Percentiles rank a stretch among this genome's conserved stretches.
phyloP scores from a whole-genome alignment of 2,113 vertebrate species.

The Stictonetta naevosa region DNA sequence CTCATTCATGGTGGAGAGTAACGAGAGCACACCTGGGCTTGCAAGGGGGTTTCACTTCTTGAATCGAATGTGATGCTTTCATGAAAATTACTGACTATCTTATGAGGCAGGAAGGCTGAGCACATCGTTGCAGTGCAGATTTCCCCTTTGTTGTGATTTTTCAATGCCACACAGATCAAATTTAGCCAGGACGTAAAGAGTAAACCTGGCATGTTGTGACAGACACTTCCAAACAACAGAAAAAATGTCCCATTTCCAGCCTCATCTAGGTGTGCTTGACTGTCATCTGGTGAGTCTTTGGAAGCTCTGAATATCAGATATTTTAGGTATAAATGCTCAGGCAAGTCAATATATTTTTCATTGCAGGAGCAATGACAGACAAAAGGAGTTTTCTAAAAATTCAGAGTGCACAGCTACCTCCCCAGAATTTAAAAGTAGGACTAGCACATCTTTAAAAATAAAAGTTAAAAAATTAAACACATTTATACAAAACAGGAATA shows the following conservation, averaged over 20 bases:
- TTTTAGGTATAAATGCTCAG: constrained; percentile 14
- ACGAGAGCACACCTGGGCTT: not conserved
- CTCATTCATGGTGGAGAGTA: not conserved
- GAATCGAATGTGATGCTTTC: constrained; percentile 13
- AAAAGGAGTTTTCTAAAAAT: not conserved
- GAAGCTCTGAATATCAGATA: not conserved
- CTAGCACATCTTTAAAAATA: not conserved
- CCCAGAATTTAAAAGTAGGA: not conserved
- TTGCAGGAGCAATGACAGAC: not conserved
- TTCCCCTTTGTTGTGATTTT: not conserved
- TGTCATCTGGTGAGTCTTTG: not conserved
- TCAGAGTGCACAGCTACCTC: not conserved
- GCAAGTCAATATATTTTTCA: not conserved
- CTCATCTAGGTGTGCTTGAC: constrained; percentile 23
- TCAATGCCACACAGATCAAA: constrained; percentile 14
- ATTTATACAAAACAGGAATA: not conserved
- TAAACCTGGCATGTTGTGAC: constrained; percentile 42
- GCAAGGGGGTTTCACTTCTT: constrained; percentile 40
- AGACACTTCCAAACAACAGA: constrained; percentile 2
- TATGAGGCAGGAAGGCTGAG: not conserved
- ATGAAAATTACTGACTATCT: constrained; percentile 20
- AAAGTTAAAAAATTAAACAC: not conserved
- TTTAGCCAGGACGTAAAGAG: not conserved
- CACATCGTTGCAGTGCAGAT: constrained; percentile 56
- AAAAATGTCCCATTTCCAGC: not conserved